Base-by-base conservation (phyloP, 1,140 invertebrate species). In the Cydia pomonella region DNA sequence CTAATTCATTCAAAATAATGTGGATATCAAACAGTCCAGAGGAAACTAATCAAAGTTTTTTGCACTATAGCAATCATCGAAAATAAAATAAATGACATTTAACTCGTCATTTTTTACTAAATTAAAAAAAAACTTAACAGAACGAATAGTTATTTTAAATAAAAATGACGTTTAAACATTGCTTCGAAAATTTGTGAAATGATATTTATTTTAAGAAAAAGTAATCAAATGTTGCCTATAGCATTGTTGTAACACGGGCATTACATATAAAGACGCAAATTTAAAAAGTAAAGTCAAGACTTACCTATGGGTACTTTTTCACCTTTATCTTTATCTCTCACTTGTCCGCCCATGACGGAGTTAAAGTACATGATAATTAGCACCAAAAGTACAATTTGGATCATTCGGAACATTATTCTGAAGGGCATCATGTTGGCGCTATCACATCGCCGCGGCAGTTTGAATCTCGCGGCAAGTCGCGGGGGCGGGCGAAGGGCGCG, bases 331-430 rank as follows among this genome's bases (percentile, higher is more conserved):
- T 59, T 59, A 2, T 59, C 53, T 59, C 21, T 72, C 78, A 78
- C 81, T 79, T 83, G 76, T 33, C 76, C 77, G 72, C 82, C 84
- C 9, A 83, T 75, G 23, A 80, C 72, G 3, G 75, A 76, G 53
- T 84, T 79, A 80, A 82, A 85, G 80, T 88, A 86, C 76, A 86
- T 73, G 74, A 87, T 77, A 76, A 86, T 75, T 25, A 88, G 77
- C 72, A 80, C 73, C 18, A 84, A 76, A 66, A 87, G 76, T 76
- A 86, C 76, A 77, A 84, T 77, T 81, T 85, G 79, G 13, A 82
- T 66, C 12, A 88, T 73, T 75, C 82, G 82, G 12, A 85, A 79
- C 59, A 85, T 72, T 72, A 86, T 76, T 80, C 78, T 86, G 63
- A 81, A 75, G n/a, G 79, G 74, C 73, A 78, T 79, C 83, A 86